Base-by-base conservation (phyloP, 2,888 invertebrate species). In the Lordiphosa fenestrarum region DNA sequence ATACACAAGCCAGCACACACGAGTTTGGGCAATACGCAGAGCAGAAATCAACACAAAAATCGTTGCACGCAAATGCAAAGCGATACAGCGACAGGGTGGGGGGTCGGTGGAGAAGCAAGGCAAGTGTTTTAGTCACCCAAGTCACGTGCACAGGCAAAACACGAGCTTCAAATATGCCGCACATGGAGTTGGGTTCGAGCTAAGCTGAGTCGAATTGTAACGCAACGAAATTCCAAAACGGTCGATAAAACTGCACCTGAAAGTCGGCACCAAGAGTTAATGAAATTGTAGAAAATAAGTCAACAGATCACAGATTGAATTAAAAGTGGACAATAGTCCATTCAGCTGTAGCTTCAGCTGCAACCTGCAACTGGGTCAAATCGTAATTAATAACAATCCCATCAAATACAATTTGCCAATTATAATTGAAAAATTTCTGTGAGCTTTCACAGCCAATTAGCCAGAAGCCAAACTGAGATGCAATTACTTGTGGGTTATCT, bases 61-160 rank as follows among this genome's bases (percentile, higher is more conserved):
- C 76, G 76, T 62, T 75, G 76, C 81, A 83, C 76, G 84, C 76
- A 77, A 80, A 83, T 80, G 76, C 76, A 76, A 76, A 78, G 67
- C 83, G 67, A 59, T 60, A 13, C 38, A 35, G 42, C 21, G 38
- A 36, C 35, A 1, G 21, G 37, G 25, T 36, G 35, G 10, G 7
- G 30, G 38, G 25, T 23, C 7, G n/a, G 41, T 21, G 42, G 21
- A 6, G 13, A 21, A n/a, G 10, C 10, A 6, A 48, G 33, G 37
- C 39, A 38, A 51, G 49, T 46, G 38, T 50, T 35, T 85, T 82
- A 60, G 50, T 35, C 57, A 84, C 60, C 65, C 86, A 74, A 71
- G 85, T 84, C 84, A 84, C 84, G 84, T 86, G 86, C 86, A 9
- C 9, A 57, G 53, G 54, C 56, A 51, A 66, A 77, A 78, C 70